These are phyloP conservation scores for Pygmarrhopalites habei DNA, from an alignment of 1,140 invertebrate genomes.

Conservation along the genomic window DNA sequence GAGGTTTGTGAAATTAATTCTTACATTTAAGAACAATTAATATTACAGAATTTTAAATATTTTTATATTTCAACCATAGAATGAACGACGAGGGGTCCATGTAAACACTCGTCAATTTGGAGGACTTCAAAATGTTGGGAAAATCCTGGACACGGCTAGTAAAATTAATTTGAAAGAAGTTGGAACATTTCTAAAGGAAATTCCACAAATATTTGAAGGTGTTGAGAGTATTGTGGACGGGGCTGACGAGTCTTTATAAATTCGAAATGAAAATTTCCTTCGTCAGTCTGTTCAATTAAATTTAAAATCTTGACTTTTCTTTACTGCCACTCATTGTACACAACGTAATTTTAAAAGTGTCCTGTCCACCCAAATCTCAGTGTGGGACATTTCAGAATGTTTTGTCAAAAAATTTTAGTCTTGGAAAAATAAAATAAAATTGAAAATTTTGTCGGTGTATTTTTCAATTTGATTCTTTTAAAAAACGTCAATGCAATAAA, in stretches of 20 bases:
- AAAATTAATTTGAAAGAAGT: constrained; percentile 31
- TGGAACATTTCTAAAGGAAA: constrained; percentile 27
- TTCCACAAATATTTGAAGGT: constrained; percentile 35
- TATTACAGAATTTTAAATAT: background rate
- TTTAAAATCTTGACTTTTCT: no score
- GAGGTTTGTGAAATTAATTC: constrained; percentile 23
- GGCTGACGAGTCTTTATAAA: constrained; percentile 31
- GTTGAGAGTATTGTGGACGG: constrained; percentile 32
- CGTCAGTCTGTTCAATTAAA: no score
- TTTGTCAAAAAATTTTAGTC: no score
- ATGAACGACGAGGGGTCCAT: background rate
- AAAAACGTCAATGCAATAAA: no score
- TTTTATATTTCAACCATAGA: background rate
- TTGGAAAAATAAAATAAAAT: no score
- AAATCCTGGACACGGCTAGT: constrained; percentile 27
- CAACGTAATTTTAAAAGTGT: no score
- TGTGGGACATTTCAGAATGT: no score
- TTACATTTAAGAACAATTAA: background rate
- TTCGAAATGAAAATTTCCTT: constrained; percentile 11
- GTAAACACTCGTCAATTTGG: constrained; percentile 30
- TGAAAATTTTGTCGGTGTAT: no score
- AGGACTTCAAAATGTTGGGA: constrained; percentile 25
- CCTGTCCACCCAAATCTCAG: no score
- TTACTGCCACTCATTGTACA: no score
- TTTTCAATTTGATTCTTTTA: no score